Evolutionary conservation across 2,888 invertebrate species (phyloP).

Genomic region (Lycaena phlaeas): DNA sequence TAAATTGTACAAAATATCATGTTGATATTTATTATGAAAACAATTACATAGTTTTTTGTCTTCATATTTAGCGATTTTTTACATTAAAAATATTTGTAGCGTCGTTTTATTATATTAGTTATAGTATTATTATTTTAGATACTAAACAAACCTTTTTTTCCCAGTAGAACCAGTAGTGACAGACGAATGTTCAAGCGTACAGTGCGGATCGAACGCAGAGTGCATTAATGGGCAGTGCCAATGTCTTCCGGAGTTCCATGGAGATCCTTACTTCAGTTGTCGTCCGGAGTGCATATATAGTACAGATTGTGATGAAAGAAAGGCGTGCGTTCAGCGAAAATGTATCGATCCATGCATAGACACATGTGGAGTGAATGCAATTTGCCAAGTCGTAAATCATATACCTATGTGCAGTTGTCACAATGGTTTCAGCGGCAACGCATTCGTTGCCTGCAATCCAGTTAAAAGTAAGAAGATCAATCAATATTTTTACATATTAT

Average conservation of each 20-base stretch:
- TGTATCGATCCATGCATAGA: constrained; percentile 83
- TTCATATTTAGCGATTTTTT: too few relatives aligned
- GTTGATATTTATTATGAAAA: too few relatives aligned
- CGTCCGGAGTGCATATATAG: constrained; percentile 86
- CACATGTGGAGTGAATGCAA: constrained; percentile 77
- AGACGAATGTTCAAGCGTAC: constrained; percentile 80
- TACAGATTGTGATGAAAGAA: constrained; percentile 78
- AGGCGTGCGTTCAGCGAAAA: constrained; percentile 82
- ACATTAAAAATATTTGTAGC: too few relatives aligned
- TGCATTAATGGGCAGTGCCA: constrained; percentile 79
- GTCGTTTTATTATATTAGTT: too few relatives aligned
- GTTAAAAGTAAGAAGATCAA: constrained; percentile 65
- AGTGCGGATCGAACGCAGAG: constrained; percentile 78
- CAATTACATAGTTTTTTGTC: too few relatives aligned
- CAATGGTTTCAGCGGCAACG: constrained; percentile 75
- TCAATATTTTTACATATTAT: constrained; percentile 2
- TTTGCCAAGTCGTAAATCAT: constrained; percentile 76
- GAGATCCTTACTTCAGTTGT: constrained; percentile 82
- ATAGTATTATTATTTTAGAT: too few relatives aligned
- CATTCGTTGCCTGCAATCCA: constrained; percentile 59
- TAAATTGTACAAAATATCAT: too few relatives aligned
- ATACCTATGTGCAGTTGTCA: constrained; percentile 80
- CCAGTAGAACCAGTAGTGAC: constrained; percentile 47
- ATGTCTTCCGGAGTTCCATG: constrained; percentile 80
- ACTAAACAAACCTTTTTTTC: too few relatives aligned